A percentile compares a stretch with the other conserved stretches of the same genome.
These are phyloP conservation scores for Siphonodentalium dalli DNA, from an alignment of 2,888 invertebrate species.

Conservation along the genomic window DNA sequence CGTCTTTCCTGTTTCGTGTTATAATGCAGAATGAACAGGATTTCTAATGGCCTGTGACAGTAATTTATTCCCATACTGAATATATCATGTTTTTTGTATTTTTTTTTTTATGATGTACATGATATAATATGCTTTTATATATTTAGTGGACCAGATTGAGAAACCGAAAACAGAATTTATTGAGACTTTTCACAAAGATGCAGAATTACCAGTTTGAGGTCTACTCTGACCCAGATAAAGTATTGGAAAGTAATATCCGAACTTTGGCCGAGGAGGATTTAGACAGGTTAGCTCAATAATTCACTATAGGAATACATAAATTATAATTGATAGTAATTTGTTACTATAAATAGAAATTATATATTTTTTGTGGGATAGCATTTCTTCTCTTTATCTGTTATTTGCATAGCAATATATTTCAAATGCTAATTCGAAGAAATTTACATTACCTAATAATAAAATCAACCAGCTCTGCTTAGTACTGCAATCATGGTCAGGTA, in stretches of 20 bases:
- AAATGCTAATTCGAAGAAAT: too few relatives aligned
- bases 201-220: slow-evolving; percentile 83
- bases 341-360: too few relatives aligned
- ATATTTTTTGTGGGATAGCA: too few relatives aligned
- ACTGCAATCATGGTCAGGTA: too few relatives aligned
- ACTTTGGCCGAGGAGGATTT: slow-evolving; percentile 84
- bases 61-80: background rate
- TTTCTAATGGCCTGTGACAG: too few relatives aligned
- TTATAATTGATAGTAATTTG: too few relatives aligned
- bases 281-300: slow-evolving; percentile 43
- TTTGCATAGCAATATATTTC: too few relatives aligned
- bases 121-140: background rate
- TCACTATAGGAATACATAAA: background rate
- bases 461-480: too few relatives aligned
- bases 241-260: slow-evolving; percentile 82
- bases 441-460: too few relatives aligned
- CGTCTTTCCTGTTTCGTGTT: background rate
- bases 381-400: too few relatives aligned
- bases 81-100: background rate
- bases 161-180: slow-evolving; percentile 82
- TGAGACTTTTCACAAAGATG: slow-evolving; percentile 88
- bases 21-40: too few relatives aligned
- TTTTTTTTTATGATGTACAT: background rate
- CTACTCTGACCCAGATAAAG: slow-evolving; percentile 82
- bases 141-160: slow-evolving; percentile 75